Conservation (phyloP, 2,888 invertebrate species). For the Mongoloraphidia duomilia region DNA sequence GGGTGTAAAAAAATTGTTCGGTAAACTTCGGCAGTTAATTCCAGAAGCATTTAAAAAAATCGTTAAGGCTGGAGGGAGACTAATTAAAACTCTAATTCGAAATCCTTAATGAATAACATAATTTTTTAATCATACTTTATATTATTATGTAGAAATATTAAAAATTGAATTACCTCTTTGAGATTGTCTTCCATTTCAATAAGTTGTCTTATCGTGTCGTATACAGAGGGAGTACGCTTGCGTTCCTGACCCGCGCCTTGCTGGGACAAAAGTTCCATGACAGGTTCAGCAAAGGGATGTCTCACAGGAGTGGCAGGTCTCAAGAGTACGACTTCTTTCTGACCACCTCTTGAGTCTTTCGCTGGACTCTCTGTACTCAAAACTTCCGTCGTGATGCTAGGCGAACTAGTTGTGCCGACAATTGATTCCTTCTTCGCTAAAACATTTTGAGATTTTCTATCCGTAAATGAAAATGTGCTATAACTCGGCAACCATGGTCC, state of each 20-base stretch:
- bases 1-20: too few relatives aligned
- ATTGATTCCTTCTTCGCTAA: slow-evolving; percentile 7
- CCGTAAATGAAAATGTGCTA: slow-evolving; percentile 16
- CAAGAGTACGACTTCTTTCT: slow-evolving; percentile 49
- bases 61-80: too few relatives aligned
- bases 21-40: too few relatives aligned
- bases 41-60: too few relatives aligned
- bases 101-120: slow-evolving; percentile 12
- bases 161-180: slow-evolving; percentile 37
- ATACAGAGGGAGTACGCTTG: slow-evolving; percentile 33
- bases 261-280: slow-evolving; percentile 34
- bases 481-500: slow-evolving; percentile 10
- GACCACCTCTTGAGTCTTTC: slow-evolving; percentile 28
- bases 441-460: slow-evolving; percentile 13
- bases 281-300: slow-evolving; percentile 36
- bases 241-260: slow-evolving; percentile 19
- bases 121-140: slow-evolving; percentile 8
- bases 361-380: slow-evolving; percentile 1
- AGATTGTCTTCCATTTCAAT: slow-evolving; percentile 37
- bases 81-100: not conserved
- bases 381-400: slow-evolving; percentile 15
- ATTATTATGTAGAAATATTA: slow-evolving; percentile 11
- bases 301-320: slow-evolving; percentile 40
- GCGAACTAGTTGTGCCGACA: slow-evolving; percentile 18
- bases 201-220: slow-evolving; percentile 40